These are phyloP conservation scores for Apamea crenata DNA, from an alignment of 2,888 invertebrate genomes.

Conservation along the genomic window DNA sequence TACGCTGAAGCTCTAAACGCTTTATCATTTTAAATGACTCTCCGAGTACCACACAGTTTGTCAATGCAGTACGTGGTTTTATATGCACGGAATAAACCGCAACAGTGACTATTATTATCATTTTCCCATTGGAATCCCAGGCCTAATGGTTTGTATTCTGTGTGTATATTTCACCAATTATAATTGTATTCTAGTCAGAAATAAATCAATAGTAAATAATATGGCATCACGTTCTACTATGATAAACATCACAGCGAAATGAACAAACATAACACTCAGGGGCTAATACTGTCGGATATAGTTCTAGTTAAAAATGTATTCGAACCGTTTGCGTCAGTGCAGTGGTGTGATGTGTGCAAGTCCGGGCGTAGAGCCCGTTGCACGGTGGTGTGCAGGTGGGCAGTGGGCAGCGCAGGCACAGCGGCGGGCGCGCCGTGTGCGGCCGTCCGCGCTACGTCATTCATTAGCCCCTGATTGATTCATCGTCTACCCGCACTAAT, in stretches of 20 bases:
- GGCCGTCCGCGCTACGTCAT: slow-evolving; percentile 78
- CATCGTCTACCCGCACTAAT: slow-evolving; percentile 85
- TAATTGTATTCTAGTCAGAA: slow-evolving; percentile 39
- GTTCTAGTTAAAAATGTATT: slow-evolving; percentile 41
- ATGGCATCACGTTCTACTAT: slow-evolving; percentile 37
- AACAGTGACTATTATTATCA: slow-evolving; percentile 16
- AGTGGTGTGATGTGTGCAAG: slow-evolving; percentile 18
- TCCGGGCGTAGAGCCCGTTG: slow-evolving; percentile 5
- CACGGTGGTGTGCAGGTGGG: slow-evolving; percentile 48
- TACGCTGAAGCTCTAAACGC: slow-evolving; percentile 57
- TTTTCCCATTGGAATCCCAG: slow-evolving; percentile 29
- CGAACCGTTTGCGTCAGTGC: slow-evolving; percentile 29
- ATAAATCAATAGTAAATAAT: slow-evolving; percentile 51
- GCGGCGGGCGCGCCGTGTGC: slow-evolving; percentile 79
- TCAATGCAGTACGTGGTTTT: slow-evolving; percentile 45
- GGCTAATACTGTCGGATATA: slow-evolving; percentile 19
- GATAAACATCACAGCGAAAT: slow-evolving; percentile 28
- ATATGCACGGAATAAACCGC: slow-evolving; percentile 37
- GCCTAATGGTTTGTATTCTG: slow-evolving; percentile 42
- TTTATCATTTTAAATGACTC: slow-evolving; percentile 65
- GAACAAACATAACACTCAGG: slow-evolving; percentile 19
- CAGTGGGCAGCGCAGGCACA: slow-evolving; percentile 53
- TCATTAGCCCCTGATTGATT: slow-evolving; percentile 88
- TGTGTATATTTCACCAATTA: slow-evolving; percentile 24
- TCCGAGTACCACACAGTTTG: slow-evolving; percentile 39